Base-by-base conservation (phyloP, 2,797 vertebrate genomes). In the Leucoraja ocellata region DNA sequence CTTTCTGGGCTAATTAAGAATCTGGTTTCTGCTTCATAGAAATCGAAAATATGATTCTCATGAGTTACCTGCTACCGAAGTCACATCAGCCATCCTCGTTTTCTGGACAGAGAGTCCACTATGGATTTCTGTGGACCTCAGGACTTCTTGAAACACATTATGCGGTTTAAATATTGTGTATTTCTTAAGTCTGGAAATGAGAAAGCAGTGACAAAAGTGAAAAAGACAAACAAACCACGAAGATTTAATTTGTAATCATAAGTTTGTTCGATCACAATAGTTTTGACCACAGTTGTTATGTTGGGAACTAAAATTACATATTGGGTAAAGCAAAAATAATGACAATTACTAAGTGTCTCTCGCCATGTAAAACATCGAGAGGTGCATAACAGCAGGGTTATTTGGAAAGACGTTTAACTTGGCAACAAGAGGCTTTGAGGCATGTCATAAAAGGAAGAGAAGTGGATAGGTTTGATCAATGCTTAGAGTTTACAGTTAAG, bases 81-180 rank as follows among this genome's bases (percentile, higher is more conserved):
- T 28, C 81, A 61, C 5, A 10, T 9, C n/a, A 36, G 63, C 14
- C 32, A 23, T 18, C n/a, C 7, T 11, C 68, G n/a, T 63, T 63
- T 36, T 63, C n/a, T 68, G 61, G 2, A 39, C n/a, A 32, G 84
- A 36, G n/a, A 65, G 36, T 68, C n/a, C 65, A n/a, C 39, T 88
- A 7, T 32, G 21, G 0, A 3, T 36, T 21, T 39, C 90, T 2
- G 90, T 25, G 7, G 90, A 25, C 25, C 11, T 76, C 39, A 58
- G 39, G 61, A 96, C 93, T 93, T 96, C 94, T 23, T 83, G 80
- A 65, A 97, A 94, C 32, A 97, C 94, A 93, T 97, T 96, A 93
- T 97, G 96, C n/a, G 97, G 28, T 88, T 96, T 96, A 93, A 97
- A 97, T 93, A 95, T 96, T 68, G 96, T 96, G 94, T 96, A 97